phyloP scores from a whole-genome alignment of 2,888 invertebrate species.

The Melieria crassipennis region DNA sequence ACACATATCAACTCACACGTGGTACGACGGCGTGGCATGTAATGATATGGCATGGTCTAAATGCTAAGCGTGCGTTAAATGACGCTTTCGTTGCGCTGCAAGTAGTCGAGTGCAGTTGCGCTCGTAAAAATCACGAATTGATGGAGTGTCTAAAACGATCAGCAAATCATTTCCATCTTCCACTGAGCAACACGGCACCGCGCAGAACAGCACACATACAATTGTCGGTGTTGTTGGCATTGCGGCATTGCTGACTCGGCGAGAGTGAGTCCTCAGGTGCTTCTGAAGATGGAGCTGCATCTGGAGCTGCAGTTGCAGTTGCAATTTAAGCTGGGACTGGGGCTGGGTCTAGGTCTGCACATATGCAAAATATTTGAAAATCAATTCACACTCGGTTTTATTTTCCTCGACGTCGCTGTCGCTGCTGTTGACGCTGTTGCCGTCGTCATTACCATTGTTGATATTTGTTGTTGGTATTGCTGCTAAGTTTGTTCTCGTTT shows the following conservation, averaged over 20 bases:
- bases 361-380: constrained; percentile 46
- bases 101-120: constrained; percentile 25
- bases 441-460: too few species aligned
- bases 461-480: neutral
- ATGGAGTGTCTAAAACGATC: constrained; percentile 64
- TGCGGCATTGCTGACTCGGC: neutral
- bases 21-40: neutral
- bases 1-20: neutral
- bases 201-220: constrained; percentile 11
- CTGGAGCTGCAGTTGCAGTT: neutral
- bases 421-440: neutral
- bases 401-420: neutral
- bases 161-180: constrained; percentile 61
- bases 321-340: neutral
- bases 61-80: constrained; percentile 59
- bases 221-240: neutral
- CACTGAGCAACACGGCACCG: constrained; percentile 24
- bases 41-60: constrained; percentile 25
- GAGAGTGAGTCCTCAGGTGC: constrained; percentile 50
- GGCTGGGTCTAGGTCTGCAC: constrained; percentile 12
- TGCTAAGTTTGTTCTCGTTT: constrained; percentile 28
- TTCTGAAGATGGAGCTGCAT: constrained; percentile 27
- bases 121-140: constrained; percentile 65
- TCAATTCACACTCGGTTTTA: constrained; percentile 58
- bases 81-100: constrained; percentile 56